Evolutionary conservation across 2,797 vertebrate genomes (phyloP), one percentile per base, ranked within the genome.

Genomic region (Apogon talboti): DNA sequence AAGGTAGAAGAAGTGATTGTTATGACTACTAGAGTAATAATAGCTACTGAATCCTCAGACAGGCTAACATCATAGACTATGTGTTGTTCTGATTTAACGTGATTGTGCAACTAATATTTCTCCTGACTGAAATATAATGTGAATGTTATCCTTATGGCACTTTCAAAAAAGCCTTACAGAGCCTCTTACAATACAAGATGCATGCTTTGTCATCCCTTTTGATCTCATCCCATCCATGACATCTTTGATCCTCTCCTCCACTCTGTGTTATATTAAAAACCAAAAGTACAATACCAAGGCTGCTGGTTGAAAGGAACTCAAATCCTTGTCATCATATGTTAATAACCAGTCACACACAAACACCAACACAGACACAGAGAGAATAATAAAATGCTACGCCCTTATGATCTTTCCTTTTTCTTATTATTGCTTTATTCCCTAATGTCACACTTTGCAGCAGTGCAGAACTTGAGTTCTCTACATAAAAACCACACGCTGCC

Each of bases 361-460:
- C 50, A 68, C 46, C 55, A 61, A 82, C 79, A 56, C 62, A 54
- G 66, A 86, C 77, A 81, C 49, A 61, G 59, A 80, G 52, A 71
- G 81, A 87, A 89, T 81, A 87, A 86, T 88, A 83, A 89, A 85
- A 86, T 69, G 72, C 65, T 71, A 81, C 60, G 54, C 83, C 80
- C 61, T 70, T 74, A 63, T 66, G 18, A 70, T 83, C 82, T 81
- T 78, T 78, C 75, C 74, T 56, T 73, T 87, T 83, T 74, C 78
- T 81, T 76, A 66, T 84, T 87, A 89, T 84, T 89, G 71, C 85
- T 86, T 87, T 84, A 81, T 87, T 88, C 88, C 83, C 84, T 49
- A 60, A 74, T 82, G 83, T 84, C 80, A 86, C 58, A 67, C 89
- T 81, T 74, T 74, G 69, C 68, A 86, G 64, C 44, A 11, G 55